Base-by-base conservation (phyloP, 2,888 invertebrate genomes). In the Diplazon laetatorius region DNA sequence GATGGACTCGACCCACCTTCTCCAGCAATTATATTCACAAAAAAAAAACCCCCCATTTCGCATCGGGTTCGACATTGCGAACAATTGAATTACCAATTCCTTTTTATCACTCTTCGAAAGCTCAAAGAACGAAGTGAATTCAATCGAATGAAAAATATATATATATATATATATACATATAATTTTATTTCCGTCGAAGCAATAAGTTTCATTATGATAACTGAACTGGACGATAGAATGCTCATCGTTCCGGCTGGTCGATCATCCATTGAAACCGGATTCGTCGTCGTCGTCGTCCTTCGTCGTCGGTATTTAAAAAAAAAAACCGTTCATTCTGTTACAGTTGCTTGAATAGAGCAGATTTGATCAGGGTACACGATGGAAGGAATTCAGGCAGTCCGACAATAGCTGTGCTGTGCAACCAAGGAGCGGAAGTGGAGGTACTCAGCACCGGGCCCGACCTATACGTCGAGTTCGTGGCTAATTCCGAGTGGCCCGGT, bases 341-440 rank as follows among this genome's bases (percentile, higher is more conserved):
- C 94, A 96, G 96, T 91, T 96, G 96, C 91, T 93, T 96, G 85
- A 95, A 95, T 86, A 94, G 95, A 80, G 95, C 95, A 60, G 97
- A 97, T 91, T 94, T 97, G 88, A 95, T 97, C 89, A 95, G 95
- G 87, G 95, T 97, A 77, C 95, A 96, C 91, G 97, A 97, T 89
- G 96, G 97, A 3, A 94, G 94, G 88, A 95, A 95, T 85, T 92
- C 95, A 25, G 93, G 93, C 85, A 93, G 95, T 69, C 95, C 96
- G 1, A 94, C 96, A 80, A 96, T 97, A 88, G 95, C 95, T 63
- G 95, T 97, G 87, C 93, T 97, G 80, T 97, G 97, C 91, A 96
- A 97, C 89, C 95, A 95, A 91, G 94, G 94, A 70, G 93, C 94
- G 91, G 95, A 95, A 85, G 94, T 94, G 83, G 96, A 96, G 89